phyloP scores from a whole-genome alignment of 2,113 vertebrate genomes.

The Perca fluviatilis region DNA sequence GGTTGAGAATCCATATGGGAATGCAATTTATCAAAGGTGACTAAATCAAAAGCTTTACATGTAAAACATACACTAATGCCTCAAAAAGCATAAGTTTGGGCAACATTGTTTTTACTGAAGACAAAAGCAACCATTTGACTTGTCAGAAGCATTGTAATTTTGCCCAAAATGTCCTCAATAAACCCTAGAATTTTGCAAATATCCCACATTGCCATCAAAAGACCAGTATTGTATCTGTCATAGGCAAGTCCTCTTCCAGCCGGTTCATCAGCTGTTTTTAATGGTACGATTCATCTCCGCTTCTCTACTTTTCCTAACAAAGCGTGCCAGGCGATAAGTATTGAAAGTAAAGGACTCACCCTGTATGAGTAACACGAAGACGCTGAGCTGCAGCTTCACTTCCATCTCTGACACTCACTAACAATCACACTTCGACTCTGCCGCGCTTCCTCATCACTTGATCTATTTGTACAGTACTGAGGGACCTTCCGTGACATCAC shows the following conservation, averaged over 20 bases:
- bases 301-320: not conserved
- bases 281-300: not conserved
- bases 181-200: not conserved
- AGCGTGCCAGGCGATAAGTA: not conserved
- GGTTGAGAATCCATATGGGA: not conserved
- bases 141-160: not conserved
- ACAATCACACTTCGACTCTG: conserved; percentile 41
- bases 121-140: not conserved
- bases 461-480: conserved; percentile 49
- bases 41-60: not conserved
- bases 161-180: not conserved
- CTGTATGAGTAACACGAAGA: conserved; percentile 64
- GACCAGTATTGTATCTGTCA: not conserved
- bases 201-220: not conserved
- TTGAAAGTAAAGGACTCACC: conserved; percentile 73
- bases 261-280: not conserved
- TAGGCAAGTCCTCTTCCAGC: not conserved
- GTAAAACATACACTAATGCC: not conserved
- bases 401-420: conserved; percentile 65
- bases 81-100: not conserved
- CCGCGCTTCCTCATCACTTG: conserved; percentile 73
- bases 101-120: not conserved
- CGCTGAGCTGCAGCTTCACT: conserved; percentile 54
- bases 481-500: conserved; percentile 84
- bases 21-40: not conserved